Percentiles rank a stretch among this genome's conserved stretches.
These are phyloP conservation scores for Onychostoma macrolepis DNA, from an alignment of 2,113 vertebrate genomes.

Conservation along the genomic window DNA sequence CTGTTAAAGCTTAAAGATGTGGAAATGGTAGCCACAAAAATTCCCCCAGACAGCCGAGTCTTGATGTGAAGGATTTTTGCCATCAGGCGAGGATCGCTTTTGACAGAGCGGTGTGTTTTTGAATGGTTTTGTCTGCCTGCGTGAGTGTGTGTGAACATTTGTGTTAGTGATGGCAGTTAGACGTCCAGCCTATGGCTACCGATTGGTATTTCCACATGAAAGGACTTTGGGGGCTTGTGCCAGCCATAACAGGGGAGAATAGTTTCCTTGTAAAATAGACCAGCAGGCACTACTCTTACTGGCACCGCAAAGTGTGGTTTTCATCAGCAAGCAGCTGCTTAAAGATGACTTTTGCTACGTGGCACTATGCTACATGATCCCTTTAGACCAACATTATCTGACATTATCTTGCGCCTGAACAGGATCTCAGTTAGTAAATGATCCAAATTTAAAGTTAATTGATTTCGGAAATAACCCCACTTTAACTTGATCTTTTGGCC, in stretches of 20 bases:
- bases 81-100: slow-evolving; percentile 15
- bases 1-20: background rate
- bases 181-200: slow-evolving; percentile 20
- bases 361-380: slow-evolving; percentile 5
- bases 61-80: slow-evolving; percentile 16
- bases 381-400: slow-evolving; percentile 13
- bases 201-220: slow-evolving; percentile 34
- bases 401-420: slow-evolving; percentile 17
- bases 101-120: slow-evolving; percentile 20
- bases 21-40: slow-evolving; percentile 30
- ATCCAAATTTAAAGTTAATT: slow-evolving; percentile 17
- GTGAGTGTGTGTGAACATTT: slow-evolving; percentile 9
- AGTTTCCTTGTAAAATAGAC: slow-evolving; percentile 41
- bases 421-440: background rate
- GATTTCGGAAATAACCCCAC: background rate
- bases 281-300: slow-evolving; percentile 31
- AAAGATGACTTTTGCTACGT: slow-evolving; percentile 21
- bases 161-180: slow-evolving; percentile 29
- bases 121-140: slow-evolving; percentile 13
- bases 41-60: background rate
- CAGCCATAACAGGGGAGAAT: slow-evolving; percentile 35
- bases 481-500: background rate
- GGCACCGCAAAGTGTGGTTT: slow-evolving; percentile 20
- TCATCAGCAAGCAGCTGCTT: slow-evolving; percentile 6
- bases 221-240: slow-evolving; percentile 12